Percentiles rank a stretch among this genome's conserved stretches.
These are phyloP conservation scores for Asbolus verrucosus DNA, from an alignment of 1,140 invertebrate species.

Conservation along the genomic window DNA sequence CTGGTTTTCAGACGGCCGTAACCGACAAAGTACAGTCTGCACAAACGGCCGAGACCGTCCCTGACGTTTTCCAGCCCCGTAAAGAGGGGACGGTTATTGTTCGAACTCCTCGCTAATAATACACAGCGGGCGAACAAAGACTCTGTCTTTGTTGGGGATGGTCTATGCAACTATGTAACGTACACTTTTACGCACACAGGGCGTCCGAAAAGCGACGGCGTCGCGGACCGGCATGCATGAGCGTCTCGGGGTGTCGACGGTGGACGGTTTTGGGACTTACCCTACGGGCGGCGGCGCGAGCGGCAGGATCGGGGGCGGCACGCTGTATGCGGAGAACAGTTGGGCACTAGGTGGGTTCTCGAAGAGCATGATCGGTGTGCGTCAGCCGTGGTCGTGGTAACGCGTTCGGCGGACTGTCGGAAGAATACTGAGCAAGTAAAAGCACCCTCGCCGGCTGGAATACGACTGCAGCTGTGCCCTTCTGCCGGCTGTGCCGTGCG, in stretches of 20 bases:
- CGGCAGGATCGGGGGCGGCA: conserved; percentile 57
- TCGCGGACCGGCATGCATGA: neutral
- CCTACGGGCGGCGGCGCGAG: conserved; percentile 48
- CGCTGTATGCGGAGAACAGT: conserved; percentile 55
- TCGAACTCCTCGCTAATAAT: neutral
- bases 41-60: conserved; percentile 31
- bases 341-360: conserved; percentile 52
- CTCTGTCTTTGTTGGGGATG: conserved; percentile 24
- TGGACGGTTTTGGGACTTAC: conserved; percentile 47
- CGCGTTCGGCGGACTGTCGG: no score
- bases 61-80: neutral
- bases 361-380: conserved; percentile 57
- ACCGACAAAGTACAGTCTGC: conserved; percentile 34
- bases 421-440: conserved; percentile 15
- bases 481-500: conserved; percentile 35
- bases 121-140: conserved; percentile 11
- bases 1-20: conserved; percentile 20
- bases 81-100: conserved; percentile 22
- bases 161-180: conserved; percentile 9
- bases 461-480: conserved; percentile 44
- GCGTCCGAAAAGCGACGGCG: conserved; percentile 16
- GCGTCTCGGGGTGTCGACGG: neutral
- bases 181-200: conserved; percentile 1
- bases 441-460: conserved; percentile 38
- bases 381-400: no score